These are phyloP conservation scores for Vespertilio murinus DNA, from an alignment of 2,797 vertebrate species.

Conservation along the genomic window DNA sequence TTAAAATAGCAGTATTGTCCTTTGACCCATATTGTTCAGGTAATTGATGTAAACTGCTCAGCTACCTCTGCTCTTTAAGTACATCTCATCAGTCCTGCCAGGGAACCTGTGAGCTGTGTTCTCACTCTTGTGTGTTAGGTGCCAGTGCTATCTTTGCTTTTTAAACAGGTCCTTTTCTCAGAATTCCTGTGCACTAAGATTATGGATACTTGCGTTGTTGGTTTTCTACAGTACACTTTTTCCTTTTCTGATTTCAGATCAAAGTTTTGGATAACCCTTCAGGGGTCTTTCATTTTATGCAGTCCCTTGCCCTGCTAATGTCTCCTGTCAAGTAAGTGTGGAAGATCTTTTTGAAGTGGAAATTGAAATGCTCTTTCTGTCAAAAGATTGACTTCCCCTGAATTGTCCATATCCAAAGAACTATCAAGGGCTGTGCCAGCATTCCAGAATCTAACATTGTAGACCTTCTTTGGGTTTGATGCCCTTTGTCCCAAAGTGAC, in stretches of 20 bases:
- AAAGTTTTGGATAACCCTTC: constrained; percentile 89
- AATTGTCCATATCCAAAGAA: neutral
- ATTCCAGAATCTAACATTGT: neutral
- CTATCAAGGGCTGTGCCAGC: neutral
- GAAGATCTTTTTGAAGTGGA: constrained; percentile 50
- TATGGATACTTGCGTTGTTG: neutral
- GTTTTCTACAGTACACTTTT: constrained; percentile 50
- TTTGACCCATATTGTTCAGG: neutral
- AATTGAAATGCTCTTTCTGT: constrained; percentile 3
- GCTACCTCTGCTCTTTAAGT: neutral
- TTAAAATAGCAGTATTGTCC: neutral
- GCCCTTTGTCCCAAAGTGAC: neutral
- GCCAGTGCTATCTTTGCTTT: neutral
- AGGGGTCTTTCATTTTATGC: constrained; percentile 97
- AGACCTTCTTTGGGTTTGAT: constrained; percentile 12
- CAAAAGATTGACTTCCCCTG: neutral
- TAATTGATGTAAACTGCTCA: neutral
- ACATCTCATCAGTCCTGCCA: neutral
- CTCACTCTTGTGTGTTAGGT: neutral
- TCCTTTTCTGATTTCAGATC: constrained; percentile 87
- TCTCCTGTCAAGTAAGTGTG: constrained; percentile 92
- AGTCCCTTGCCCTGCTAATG: constrained; percentile 95
- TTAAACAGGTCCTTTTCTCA: neutral
- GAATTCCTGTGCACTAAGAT: neutral
- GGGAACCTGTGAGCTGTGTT: neutral